These are phyloP conservation scores for Hippocampus barbouri DNA, from an alignment of 2,113 vertebrate genomes.

Conservation along the genomic window DNA sequence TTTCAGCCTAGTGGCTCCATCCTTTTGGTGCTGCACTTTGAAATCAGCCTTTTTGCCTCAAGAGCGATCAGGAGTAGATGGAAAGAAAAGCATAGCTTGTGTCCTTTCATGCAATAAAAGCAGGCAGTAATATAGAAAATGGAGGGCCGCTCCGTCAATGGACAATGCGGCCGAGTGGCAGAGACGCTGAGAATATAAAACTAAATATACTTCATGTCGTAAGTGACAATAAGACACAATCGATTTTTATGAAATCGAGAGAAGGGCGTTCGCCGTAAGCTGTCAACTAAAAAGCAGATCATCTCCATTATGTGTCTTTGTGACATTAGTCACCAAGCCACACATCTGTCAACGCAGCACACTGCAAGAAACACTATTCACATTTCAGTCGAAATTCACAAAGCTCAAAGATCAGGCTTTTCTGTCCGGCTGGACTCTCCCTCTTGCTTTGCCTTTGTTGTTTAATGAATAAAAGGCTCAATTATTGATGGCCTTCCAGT, in stretches of 20 bases:
- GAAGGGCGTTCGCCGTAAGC: slow-evolving; percentile 19
- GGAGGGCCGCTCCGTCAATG: background rate
- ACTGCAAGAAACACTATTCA: slow-evolving; percentile 25
- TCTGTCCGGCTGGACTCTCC: slow-evolving; percentile 24
- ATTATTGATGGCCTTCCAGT: slow-evolving; percentile 65
- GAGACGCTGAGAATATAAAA: slow-evolving; percentile 6
- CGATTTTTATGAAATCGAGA: slow-evolving; percentile 18
- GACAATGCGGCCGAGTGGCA: background rate
- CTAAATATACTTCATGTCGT: slow-evolving; percentile 2
- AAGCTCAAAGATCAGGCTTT: slow-evolving; percentile 27
- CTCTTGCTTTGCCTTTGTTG: slow-evolving; percentile 52
- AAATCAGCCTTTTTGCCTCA: slow-evolving; percentile 27
- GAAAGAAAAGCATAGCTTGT: background rate
- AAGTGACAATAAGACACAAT: slow-evolving; percentile 13
- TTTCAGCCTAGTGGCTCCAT: slow-evolving; percentile 8
- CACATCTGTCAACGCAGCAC: slow-evolving; percentile 41
- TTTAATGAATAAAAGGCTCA: slow-evolving; percentile 65
- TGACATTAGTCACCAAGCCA: slow-evolving; percentile 50
- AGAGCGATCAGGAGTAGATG: slow-evolving; percentile 14
- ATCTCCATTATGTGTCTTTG: slow-evolving; percentile 50
- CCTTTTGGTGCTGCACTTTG: slow-evolving; percentile 18
- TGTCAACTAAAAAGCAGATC: slow-evolving; percentile 53
- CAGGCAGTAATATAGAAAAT: slow-evolving; percentile 1
- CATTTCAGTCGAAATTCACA: slow-evolving; percentile 36
- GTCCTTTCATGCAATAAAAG: slow-evolving; percentile 12